Evolutionary conservation across 2,797 vertebrate genomes (phyloP).

Genomic region (Chromobotia macracanthus): DNA sequence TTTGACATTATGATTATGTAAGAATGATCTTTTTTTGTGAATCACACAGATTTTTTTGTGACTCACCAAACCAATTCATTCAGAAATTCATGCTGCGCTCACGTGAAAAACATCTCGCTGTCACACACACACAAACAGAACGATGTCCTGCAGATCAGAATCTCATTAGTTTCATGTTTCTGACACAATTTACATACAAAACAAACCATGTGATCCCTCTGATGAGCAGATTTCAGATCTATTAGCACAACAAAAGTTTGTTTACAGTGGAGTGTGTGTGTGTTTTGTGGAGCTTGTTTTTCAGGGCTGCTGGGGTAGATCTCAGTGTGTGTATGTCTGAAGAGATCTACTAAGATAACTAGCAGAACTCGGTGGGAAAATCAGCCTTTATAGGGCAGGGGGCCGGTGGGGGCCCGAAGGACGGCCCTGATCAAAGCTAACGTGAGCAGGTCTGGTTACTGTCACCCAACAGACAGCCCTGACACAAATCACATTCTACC

Average conservation of each 20-base stretch:
- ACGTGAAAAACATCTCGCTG: not conserved
- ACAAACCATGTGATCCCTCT: too few relatives aligned
- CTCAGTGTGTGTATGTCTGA: slow-evolving; percentile 23
- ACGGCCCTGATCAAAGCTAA: slow-evolving; percentile 59
- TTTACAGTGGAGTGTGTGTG: not conserved
- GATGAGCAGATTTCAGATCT: too few relatives aligned
- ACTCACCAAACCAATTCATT: not conserved
- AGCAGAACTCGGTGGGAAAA: slow-evolving; percentile 44
- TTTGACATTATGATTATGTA: slow-evolving; percentile 22
- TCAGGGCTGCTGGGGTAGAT: not conserved
- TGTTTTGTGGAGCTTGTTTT: slow-evolving; percentile 2
- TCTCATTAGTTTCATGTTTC: too few relatives aligned
- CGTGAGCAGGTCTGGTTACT: slow-evolving; percentile 53
- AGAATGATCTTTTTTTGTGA: slow-evolving; percentile 33
- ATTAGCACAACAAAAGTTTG: not conserved
- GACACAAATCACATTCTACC: slow-evolving; percentile 32
- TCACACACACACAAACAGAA: too few relatives aligned
- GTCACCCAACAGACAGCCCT: slow-evolving; percentile 56
- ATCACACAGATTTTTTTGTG: not conserved
- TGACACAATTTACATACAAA: too few relatives aligned
- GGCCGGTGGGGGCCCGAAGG: slow-evolving; percentile 40
- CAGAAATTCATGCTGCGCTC: not conserved
- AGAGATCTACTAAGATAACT: slow-evolving; percentile 39
- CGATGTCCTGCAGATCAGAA: too few relatives aligned
- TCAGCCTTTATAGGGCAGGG: slow-evolving; percentile 57